Base-by-base conservation (phyloP, 2,888 invertebrate genomes). In the Eupithecia vulgata region DNA sequence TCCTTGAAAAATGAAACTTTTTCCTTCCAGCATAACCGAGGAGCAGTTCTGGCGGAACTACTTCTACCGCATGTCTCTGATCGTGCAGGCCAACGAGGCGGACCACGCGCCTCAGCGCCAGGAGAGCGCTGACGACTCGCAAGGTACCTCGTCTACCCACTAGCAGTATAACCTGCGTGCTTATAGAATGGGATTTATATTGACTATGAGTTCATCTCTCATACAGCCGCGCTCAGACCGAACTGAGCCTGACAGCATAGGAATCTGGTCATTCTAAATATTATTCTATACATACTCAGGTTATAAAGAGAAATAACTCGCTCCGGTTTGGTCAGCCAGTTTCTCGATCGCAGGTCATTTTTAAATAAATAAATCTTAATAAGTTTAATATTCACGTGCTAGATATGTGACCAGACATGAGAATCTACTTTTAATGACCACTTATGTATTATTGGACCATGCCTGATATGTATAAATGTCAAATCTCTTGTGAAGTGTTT, bases 31-130 rank as follows among this genome's bases (percentile, higher is more conserved):
- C 84, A 98, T 98, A 91, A 97, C 97, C 86, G 99, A 99, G 95
- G 99, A 99, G 94, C 97, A 97, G 90, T 99, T 99, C 95, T 99
- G 99, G 99, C 96, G 99, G 89, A 99, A 99, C 95, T 99, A 99
- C 92, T 99, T 99, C 95, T 99, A 99, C 95, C 98, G 99, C 89
- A 98, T 99, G 83, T 99, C 98, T 84, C 96, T 99, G 84, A 98
- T 99, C 90, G 98, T 99, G 89, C 99, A 99, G 95, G 99, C 99
- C 82, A 98, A 97, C 90, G 98, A 99, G 92, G 95, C 97, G 25
- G 96, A 96, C 83, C 96, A 97, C 57, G 90, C 89, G 65, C 89
- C 88, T 77, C 57, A 21, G 57, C 91, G 91, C 78, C 91, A 91
- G 85, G 79, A 87, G 84, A 94, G 94, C 91, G 92, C 94, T 78